phyloP scores from a whole-genome alignment of 2,113 vertebrate genomes.

The pig (Sus scrofa) region T2T-Sscrofa CM000812.6:29103001-29103500 shows the following conservation, averaged over 20 bases:
- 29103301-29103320: not conserved
- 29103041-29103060: not conserved
- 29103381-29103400: not conserved
- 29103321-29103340: not conserved
- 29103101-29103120: constrained; percentile 89
- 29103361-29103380: not conserved
- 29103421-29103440: not conserved
- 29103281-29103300: not conserved
- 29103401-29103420: not conserved
- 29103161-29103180: constrained; percentile 96
- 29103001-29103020: constrained; percentile 73
- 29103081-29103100: constrained; percentile 82
- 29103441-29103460: not conserved
- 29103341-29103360: not conserved
- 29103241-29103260: not conserved
- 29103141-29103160: constrained; percentile 90
- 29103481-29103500: not conserved
- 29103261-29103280: not conserved
- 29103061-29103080: not conserved
- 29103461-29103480: not conserved
- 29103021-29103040: not conserved
- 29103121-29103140: constrained; percentile 96
- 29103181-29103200: constrained; percentile 94
- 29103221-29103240: constrained; percentile 91
- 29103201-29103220: constrained; percentile 94